Conservation (phyloP, 2,797 vertebrate genomes). For the Erpetoichthys calabaricus region DNA sequence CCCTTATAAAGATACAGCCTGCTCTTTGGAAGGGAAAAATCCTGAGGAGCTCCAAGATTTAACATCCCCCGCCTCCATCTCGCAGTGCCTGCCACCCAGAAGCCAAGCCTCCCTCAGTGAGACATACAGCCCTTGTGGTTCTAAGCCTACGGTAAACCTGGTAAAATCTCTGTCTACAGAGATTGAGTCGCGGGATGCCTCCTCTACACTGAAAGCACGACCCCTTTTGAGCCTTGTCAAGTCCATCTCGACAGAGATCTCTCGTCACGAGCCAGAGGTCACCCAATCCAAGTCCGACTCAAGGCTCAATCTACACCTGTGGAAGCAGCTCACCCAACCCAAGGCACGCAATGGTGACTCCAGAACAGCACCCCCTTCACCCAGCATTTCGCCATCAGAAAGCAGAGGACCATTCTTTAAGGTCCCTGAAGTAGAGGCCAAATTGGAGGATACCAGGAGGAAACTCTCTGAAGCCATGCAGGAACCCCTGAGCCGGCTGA, state of each 20-base stretch:
- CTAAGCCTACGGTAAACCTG: constrained; percentile 44
- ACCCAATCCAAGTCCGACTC: constrained; percentile 68
- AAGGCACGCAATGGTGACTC: constrained; percentile 48
- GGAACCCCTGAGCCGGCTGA: constrained; percentile 70
- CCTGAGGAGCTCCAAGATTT: constrained; percentile 29
- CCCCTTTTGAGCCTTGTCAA: constrained; percentile 64
- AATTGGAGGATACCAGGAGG: constrained; percentile 67
- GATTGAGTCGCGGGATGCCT: constrained; percentile 48
- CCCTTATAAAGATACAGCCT: constrained; percentile 1
- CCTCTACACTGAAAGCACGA: constrained; percentile 32
- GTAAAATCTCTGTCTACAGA: constrained; percentile 67
- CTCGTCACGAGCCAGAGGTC: constrained; percentile 57
- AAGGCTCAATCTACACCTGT: constrained; percentile 59
- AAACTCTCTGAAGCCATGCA: constrained; percentile 71
- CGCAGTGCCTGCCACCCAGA: constrained; percentile 33
- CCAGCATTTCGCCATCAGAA: constrained; percentile 52
- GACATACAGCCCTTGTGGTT: constrained; percentile 31
- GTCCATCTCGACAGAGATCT: constrained; percentile 69
- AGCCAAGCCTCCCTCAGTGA: constrained; percentile 16
- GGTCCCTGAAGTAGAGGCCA: constrained; percentile 37
- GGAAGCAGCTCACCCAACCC: constrained; percentile 59
- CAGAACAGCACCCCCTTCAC: constrained; percentile 64
- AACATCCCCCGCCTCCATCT: constrained; percentile 36
- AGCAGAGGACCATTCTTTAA: constrained; percentile 64
- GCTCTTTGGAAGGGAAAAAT: constrained; percentile 18